These are phyloP conservation scores for Archivesica marissinica DNA, from an alignment of 1,140 invertebrate species.

Conservation along the genomic window DNA sequence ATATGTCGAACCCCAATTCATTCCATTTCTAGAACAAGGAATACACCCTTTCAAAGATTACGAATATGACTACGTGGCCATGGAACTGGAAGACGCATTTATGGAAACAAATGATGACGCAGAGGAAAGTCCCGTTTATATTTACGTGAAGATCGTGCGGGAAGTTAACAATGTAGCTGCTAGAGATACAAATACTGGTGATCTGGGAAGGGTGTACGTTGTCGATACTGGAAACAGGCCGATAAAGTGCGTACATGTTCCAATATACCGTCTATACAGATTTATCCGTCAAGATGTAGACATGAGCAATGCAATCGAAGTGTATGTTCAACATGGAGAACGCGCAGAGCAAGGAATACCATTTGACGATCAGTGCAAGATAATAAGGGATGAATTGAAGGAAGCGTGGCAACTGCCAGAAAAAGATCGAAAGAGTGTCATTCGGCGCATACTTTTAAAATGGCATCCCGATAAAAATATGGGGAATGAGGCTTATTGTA, in stretches of 20 bases:
- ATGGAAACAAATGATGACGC: background rate
- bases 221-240: no score
- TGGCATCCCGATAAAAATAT: constrained; percentile 83
- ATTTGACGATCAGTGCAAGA: constrained; percentile 30
- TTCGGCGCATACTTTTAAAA: constrained; percentile 76
- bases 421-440: constrained; percentile 72
- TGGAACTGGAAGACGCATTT: constrained; percentile 70
- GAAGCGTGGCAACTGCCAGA: constrained; percentile 69
- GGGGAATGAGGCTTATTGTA: constrained; percentile 72
- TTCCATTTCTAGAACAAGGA: constrained; percentile 43
- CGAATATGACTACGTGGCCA: constrained; percentile 71
- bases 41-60: constrained; percentile 47
- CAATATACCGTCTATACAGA: no score
- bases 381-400: constrained; percentile 10
- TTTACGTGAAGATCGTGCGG: background rate
- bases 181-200: no score
- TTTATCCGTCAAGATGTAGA: no score
- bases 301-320: no score
- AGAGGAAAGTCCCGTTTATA: background rate
- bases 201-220: no score
- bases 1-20: constrained; percentile 39
- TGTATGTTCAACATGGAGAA: no score
- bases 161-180: background rate
- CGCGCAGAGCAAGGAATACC: background rate
- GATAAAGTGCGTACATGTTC: no score